Percentiles rank a stretch among this genome's conserved stretches.
Evolutionary conservation across 2,888 invertebrate species (phyloP).

Genomic region (Protula sp.): DNA sequence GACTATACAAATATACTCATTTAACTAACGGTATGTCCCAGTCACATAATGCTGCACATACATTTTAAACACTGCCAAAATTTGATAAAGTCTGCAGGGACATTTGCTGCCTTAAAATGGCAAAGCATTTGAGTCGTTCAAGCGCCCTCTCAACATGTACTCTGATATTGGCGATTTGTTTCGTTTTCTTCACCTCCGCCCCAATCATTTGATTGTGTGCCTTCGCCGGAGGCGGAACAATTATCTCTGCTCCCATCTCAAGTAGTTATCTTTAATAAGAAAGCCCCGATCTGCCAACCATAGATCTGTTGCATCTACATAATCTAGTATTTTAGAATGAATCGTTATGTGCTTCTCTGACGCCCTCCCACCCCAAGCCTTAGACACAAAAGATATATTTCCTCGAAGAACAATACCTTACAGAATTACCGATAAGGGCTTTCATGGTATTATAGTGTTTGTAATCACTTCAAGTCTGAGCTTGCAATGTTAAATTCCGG

Average conservation of each 20-base stretch:
- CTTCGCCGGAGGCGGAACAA: not conserved
- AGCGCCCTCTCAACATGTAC: not conserved
- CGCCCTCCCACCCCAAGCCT: not conserved
- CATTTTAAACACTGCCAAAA: not conserved
- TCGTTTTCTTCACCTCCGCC: not conserved
- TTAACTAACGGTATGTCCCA: not conserved
- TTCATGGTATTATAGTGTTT: not conserved
- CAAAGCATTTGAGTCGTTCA: not conserved
- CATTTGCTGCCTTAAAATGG: not conserved
- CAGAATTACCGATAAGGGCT: not conserved
- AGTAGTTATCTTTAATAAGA: not conserved
- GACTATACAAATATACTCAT: no score
- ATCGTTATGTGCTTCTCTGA: not conserved
- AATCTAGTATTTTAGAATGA: not conserved
- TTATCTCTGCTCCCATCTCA: not conserved
- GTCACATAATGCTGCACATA: not conserved
- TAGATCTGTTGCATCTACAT: not conserved
- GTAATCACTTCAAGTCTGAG: not conserved
- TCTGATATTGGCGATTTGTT: not conserved
- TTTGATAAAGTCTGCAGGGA: not conserved
- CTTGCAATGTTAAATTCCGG: not conserved
- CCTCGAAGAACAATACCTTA: not conserved
- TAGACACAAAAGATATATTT: not conserved
- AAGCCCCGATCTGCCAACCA: not conserved
- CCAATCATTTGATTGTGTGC: not conserved